These are phyloP conservation scores for Ormyrus labotus DNA, from an alignment of 2,888 invertebrate species.

Conservation along the genomic window DNA sequence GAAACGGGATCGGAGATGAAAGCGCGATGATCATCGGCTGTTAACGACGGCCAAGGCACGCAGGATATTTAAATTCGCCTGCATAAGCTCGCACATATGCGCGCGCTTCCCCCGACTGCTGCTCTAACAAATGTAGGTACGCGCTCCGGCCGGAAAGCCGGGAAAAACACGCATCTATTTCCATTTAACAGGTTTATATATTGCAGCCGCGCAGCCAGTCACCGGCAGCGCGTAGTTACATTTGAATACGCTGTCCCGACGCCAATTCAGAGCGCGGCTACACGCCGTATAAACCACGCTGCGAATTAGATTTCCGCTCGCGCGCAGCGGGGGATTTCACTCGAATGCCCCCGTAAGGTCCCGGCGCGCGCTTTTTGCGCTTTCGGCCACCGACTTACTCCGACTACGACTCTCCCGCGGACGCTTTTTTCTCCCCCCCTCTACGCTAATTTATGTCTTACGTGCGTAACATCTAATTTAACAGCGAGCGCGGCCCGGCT, in stretches of 20 bases:
- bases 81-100: conserved; percentile 65
- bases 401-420: background rate
- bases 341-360: background rate
- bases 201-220: conserved; percentile 71
- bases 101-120: background rate
- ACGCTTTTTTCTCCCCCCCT: background rate
- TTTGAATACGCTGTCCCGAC: conserved; percentile 73
- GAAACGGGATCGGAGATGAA: conserved; percentile 55
- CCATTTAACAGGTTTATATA: conserved; percentile 75
- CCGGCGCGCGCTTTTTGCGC: background rate
- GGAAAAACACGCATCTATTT: conserved; percentile 76
- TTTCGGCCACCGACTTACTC: background rate
- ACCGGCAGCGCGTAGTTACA: conserved; percentile 74
- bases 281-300: conserved; percentile 59
- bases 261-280: conserved; percentile 60
- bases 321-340: conserved; percentile 41
- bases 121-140: conserved; percentile 42
- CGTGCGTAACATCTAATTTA: conserved; percentile 44
- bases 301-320: conserved; percentile 63
- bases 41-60: conserved; percentile 57
- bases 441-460: conserved; percentile 37
- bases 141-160: conserved; percentile 65
- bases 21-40: conserved; percentile 47
- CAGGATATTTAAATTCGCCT: conserved; percentile 72
- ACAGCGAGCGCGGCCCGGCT: conserved; percentile 2